Conservation (phyloP, 2,888 invertebrate genomes). For the Parasteatoda lunata region DNA sequence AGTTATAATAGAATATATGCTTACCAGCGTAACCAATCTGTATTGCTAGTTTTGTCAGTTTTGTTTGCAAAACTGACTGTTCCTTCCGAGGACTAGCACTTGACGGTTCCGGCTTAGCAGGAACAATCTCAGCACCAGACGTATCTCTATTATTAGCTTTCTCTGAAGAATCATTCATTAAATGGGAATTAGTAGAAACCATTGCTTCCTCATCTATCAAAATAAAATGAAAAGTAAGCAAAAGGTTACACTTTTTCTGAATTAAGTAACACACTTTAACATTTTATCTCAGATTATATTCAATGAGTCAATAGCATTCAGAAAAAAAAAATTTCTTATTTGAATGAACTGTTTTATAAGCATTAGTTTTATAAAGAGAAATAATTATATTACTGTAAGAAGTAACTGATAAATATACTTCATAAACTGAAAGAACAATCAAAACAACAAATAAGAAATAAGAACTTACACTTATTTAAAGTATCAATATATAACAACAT, state of each 20-base stretch:
- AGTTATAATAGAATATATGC: neutral
- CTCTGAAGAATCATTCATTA: slow-evolving; percentile 61
- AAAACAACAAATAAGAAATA: no score
- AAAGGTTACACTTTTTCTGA: neutral
- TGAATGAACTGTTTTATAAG: no score
- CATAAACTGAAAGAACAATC: no score
- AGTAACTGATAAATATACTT: no score
- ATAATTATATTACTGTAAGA: no score
- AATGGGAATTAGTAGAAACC: slow-evolving; percentile 64
- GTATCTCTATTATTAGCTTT: slow-evolving; percentile 48
- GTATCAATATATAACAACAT: no score
- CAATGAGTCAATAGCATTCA: no score
- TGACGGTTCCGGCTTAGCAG: slow-evolving; percentile 52
- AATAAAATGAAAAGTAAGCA: neutral
- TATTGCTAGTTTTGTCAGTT: slow-evolving; percentile 97
- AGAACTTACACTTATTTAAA: no score
- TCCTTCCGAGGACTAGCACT: slow-evolving; percentile 80
- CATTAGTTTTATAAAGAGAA: no score
- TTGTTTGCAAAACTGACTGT: slow-evolving; percentile 98
- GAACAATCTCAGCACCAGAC: slow-evolving; percentile 33
- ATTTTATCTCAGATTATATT: no score
- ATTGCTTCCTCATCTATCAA: slow-evolving; percentile 62
- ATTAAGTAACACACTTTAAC: no score
- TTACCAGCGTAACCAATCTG: slow-evolving; percentile 98
- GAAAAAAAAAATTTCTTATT: no score